A percentile compares a stretch with the other conserved stretches of the same genome.
These are phyloP conservation scores for Alosa sapidissima DNA, from an alignment of 2,797 vertebrate genomes.

Conservation along the genomic window DNA sequence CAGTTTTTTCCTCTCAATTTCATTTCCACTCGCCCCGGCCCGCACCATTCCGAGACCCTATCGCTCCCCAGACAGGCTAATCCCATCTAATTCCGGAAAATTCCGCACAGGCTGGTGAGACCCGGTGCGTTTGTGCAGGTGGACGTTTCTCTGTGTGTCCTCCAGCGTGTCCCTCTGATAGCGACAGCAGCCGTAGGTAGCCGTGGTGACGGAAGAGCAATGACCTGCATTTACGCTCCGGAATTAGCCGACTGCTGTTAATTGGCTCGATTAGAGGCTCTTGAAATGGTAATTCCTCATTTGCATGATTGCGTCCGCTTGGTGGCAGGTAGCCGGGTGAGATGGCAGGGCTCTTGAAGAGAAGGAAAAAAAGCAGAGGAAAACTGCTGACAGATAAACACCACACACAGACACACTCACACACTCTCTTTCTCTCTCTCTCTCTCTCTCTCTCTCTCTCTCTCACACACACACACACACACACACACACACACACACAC, in stretches of 20 bases:
- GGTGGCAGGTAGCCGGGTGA: conserved; percentile 30
- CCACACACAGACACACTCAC: background rate
- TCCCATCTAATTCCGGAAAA: background rate
- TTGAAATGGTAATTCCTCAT: conserved; percentile 70
- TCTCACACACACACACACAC: background rate
- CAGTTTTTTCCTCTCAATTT: background rate
- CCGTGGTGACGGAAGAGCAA: conserved; percentile 55
- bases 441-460: background rate
- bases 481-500: background rate
- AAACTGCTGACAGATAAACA: background rate
- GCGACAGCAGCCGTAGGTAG: background rate
- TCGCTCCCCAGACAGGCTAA: background rate
- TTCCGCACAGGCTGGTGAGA: background rate
- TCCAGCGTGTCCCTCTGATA: background rate
- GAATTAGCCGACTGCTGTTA: conserved; percentile 60
- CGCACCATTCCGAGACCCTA: background rate
- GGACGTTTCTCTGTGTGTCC: background rate
- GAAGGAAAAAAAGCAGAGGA: no score
- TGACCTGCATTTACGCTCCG: conserved; percentile 59
- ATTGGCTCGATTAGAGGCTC: conserved; percentile 66
- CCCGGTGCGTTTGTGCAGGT: background rate
- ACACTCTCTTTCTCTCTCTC: background rate
- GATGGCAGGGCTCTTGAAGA: background rate
- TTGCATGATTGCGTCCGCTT: conserved; percentile 62
- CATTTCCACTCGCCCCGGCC: background rate